Percentiles rank a stretch among this genome's conserved stretches.
These are phyloP conservation scores for Prunella himalayana DNA, from an alignment of 2,113 vertebrate genomes.

Conservation along the genomic window DNA sequence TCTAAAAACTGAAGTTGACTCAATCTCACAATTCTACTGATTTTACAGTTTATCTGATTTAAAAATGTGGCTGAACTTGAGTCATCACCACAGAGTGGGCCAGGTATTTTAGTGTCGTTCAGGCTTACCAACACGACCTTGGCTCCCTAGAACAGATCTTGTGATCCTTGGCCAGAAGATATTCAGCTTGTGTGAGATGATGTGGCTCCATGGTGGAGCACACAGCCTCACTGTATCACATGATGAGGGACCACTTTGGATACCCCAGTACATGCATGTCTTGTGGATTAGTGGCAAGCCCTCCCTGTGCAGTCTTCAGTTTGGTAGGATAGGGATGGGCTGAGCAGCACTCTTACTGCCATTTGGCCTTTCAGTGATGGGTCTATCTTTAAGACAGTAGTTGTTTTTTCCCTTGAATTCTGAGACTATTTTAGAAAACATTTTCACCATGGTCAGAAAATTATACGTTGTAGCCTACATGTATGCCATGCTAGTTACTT, in stretches of 20 bases:
- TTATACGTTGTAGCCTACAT: fast-evolving
- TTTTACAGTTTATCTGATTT: not conserved
- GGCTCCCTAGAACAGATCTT: not conserved
- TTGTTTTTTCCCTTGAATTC: not conserved
- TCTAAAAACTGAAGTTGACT: not conserved
- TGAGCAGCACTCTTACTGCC: not conserved
- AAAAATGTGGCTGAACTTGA: not conserved
- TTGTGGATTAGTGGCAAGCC: not conserved
- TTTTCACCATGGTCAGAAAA: not conserved
- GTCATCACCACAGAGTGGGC: not conserved
- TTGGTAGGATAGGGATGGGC: not conserved
- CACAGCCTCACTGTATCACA: not conserved
- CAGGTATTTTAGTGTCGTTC: not conserved
- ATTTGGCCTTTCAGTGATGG: not conserved
- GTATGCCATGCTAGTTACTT: not conserved
- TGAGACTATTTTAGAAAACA: not conserved
- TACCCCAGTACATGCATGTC: not conserved
- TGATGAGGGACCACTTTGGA: fast-evolving
- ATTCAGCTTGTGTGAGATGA: not conserved
- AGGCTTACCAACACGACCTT: not conserved
- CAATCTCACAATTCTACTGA: not conserved
- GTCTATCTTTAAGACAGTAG: not conserved
- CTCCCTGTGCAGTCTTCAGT: not conserved
- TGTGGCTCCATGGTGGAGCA: not conserved
- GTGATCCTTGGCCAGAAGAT: not conserved